A percentile compares a stretch with the other conserved stretches of the same genome.
phyloP scores from a whole-genome alignment of 92 coral and sea anemone species.

The Meandrina meandrites region DNA sequence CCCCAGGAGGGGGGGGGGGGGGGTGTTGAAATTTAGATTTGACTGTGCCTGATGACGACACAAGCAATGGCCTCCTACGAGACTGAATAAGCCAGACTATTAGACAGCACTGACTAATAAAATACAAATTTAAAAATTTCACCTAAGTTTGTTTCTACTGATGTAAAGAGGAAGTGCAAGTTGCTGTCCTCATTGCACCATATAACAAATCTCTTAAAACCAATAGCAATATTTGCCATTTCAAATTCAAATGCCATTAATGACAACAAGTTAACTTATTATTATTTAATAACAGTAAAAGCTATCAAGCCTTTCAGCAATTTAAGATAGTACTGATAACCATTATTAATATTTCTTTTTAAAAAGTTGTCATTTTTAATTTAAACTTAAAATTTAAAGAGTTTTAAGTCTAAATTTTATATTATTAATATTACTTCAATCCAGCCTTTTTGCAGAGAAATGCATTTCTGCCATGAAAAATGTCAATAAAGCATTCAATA shows the following conservation, averaged over 20 bases:
- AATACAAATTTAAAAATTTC: neutral
- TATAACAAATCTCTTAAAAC: neutral
- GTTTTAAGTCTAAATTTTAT: too few relatives aligned
- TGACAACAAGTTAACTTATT: neutral
- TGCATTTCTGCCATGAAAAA: neutral
- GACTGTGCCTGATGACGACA: too few relatives aligned
- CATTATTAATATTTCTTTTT: too few relatives aligned
- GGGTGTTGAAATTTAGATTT: too few relatives aligned
- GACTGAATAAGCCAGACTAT: slow-evolving; percentile 9
- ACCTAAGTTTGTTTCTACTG: neutral
- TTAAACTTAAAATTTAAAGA: neutral
- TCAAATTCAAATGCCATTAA: neutral
- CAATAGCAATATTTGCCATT: neutral
- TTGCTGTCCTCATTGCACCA: neutral
- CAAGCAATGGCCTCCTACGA: neutral
- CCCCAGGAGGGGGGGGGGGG: too few relatives aligned
- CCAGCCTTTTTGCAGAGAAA: neutral
- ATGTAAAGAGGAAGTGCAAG: neutral
- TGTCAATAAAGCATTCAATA: neutral
- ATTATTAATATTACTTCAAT: too few relatives aligned
- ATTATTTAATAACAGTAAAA: neutral
- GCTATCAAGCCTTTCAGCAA: neutral
- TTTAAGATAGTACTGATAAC: neutral
- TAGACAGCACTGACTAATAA: slow-evolving; percentile 1
- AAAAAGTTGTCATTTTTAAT: neutral